These are phyloP conservation scores for Thamnaconus septentrionalis DNA, from an alignment of 2,113 vertebrate species.

Conservation along the genomic window DNA sequence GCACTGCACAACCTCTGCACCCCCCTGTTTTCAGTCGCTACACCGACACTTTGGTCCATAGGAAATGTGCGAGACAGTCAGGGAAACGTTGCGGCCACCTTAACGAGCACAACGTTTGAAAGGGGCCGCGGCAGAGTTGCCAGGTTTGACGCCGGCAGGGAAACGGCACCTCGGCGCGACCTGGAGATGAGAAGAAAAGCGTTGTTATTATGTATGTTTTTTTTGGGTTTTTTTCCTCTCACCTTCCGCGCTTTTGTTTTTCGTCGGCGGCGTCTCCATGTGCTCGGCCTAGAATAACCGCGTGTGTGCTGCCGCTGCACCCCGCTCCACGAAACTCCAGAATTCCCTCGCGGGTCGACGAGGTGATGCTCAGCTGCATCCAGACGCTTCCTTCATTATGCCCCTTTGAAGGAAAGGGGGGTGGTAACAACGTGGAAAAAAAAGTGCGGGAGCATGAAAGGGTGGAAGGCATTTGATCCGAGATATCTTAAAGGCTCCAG, in stretches of 20 bases:
- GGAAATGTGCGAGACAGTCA: too few relatives aligned
- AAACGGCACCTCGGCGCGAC: not conserved
- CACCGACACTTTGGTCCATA: too few relatives aligned
- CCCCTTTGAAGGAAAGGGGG: conserved; percentile 50
- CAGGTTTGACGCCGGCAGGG: too few relatives aligned
- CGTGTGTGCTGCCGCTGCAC: not conserved
- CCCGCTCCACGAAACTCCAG: too few relatives aligned
- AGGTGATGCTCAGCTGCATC: conserved; percentile 34
- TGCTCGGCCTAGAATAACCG: not conserved
- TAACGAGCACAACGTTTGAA: not conserved
- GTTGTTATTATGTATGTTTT: conserved; percentile 14
- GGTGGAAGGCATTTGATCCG: conserved; percentile 55
- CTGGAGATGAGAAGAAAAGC: conserved; percentile 26
- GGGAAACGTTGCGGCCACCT: too few relatives aligned
- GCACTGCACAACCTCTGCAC: too few relatives aligned
- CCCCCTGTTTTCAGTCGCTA: too few relatives aligned
- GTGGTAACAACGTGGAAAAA: conserved; percentile 59
- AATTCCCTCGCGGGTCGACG: not conserved
- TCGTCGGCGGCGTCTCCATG: not conserved
- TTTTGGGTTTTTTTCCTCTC: not conserved
- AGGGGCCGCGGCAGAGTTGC: not conserved
- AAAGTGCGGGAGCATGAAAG: conserved; percentile 47
- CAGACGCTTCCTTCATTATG: conserved; percentile 30
- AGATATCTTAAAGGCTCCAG: conserved; percentile 70
- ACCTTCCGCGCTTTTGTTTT: not conserved